Evolutionary conservation across 1,140 invertebrate genomes (phyloP).

Genomic region (Delia radicum): DNA sequence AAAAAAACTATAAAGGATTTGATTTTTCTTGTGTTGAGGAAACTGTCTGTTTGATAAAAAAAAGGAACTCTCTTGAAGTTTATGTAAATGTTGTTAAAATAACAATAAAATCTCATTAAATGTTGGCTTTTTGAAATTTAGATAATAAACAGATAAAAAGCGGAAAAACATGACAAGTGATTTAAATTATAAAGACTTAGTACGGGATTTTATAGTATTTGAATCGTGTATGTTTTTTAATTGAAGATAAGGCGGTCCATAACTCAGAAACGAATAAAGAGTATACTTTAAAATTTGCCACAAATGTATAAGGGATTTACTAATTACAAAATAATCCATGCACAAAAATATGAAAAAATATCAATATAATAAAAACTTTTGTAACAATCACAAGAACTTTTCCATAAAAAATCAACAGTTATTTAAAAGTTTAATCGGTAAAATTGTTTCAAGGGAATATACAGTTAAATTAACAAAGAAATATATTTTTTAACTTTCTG

Average conservation of each 20-base stretch:
- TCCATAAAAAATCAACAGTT: too few species aligned
- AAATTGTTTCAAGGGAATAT: too few species aligned
- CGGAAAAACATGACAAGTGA: not conserved
- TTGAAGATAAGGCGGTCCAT: not conserved
- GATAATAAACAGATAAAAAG: not conserved
- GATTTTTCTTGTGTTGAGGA: not conserved
- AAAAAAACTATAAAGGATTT: not conserved
- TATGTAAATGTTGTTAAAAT: not conserved
- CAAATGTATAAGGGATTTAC: too few species aligned
- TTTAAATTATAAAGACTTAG: not conserved
- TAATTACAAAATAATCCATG: too few species aligned
- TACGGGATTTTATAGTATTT: not conserved
- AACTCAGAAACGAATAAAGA: too few species aligned
- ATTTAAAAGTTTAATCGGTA: not conserved
- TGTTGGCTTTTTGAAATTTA: not conserved
- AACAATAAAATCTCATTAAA: not conserved
- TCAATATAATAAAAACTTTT: too few species aligned
- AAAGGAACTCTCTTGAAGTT: not conserved
- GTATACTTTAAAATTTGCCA: too few species aligned
- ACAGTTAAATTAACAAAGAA: too few species aligned
- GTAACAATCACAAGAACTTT: too few species aligned
- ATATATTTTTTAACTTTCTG: too few species aligned
- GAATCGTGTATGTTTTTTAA: not conserved
- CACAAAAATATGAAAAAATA: too few species aligned
- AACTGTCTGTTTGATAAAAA: too few species aligned